Percentiles rank a stretch among this genome's conserved stretches.
phyloP scores from a whole-genome alignment of 2,888 invertebrate species.

The Caenorhabditis panamensis region DNA sequence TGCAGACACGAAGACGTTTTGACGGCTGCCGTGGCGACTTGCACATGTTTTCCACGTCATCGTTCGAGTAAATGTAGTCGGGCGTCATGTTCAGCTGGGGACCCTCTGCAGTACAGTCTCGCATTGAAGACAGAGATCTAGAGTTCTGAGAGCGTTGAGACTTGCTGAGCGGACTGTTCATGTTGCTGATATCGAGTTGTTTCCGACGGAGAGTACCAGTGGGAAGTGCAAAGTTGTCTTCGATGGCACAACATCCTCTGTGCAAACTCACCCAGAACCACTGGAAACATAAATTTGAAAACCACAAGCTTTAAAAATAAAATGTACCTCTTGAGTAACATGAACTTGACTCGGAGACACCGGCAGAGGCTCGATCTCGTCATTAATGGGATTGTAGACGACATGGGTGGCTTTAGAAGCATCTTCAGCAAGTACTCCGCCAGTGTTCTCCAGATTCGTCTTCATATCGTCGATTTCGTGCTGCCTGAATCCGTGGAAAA shows the following conservation, averaged over 20 bases:
- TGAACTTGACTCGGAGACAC: conserved; percentile 42
- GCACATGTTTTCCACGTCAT: conserved; percentile 66
- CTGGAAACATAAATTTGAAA: conserved; percentile 82
- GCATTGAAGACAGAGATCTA: conserved; percentile 54
- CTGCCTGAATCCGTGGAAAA: conserved; percentile 59
- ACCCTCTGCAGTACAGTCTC: conserved; percentile 57
- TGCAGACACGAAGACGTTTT: conserved; percentile 86
- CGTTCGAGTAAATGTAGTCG: conserved; percentile 71
- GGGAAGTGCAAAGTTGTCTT: conserved; percentile 87
- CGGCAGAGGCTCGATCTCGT: conserved; percentile 52
- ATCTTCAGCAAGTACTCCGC: conserved; percentile 30
- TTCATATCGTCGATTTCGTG: conserved; percentile 60
- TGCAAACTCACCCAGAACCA: conserved; percentile 99
- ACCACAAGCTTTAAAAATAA: background rate
- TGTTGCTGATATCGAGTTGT: conserved; percentile 34
- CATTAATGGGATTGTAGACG: conserved; percentile 53
- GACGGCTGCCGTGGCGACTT: conserved; percentile 82
- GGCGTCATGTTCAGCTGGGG: conserved; percentile 60
- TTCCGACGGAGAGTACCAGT: conserved; percentile 44
- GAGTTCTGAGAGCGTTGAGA: conserved; percentile 50
- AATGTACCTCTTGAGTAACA: conserved; percentile 59
- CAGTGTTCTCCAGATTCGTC: conserved; percentile 41
- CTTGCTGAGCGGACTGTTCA: conserved; percentile 45
- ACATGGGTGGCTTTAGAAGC: conserved; percentile 52
- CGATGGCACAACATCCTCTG: conserved; percentile 93